A percentile compares a stretch with the other conserved stretches of the same genome.
Evolutionary conservation across 2,888 invertebrate species (phyloP).

Genomic region (Leptura quadrifasciata): DNA sequence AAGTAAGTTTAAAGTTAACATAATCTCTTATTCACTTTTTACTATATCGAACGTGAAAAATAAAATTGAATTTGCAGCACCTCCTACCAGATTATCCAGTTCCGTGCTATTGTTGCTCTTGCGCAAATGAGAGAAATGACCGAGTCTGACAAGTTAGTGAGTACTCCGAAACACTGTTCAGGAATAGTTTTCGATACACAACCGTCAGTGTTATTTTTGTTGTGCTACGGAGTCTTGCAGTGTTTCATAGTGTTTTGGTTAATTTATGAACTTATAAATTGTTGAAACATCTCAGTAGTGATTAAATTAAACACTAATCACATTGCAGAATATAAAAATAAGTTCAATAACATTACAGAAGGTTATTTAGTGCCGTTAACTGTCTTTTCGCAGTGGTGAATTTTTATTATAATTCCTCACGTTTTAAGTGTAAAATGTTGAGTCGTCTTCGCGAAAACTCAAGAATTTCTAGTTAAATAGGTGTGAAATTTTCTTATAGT

Average conservation of each 20-base stretch:
- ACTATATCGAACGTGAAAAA: background rate
- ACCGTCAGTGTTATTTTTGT: slow-evolving; percentile 57
- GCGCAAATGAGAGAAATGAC: slow-evolving; percentile 43
- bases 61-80: background rate
- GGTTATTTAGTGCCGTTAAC: slow-evolving; percentile 52
- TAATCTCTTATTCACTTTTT: background rate
- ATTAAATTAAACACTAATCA: slow-evolving; percentile 31
- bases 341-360: slow-evolving; percentile 57
- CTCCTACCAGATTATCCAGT: background rate
- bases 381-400: slow-evolving; percentile 46
- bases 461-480: slow-evolving; percentile 37
- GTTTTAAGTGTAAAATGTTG: slow-evolving; percentile 45
- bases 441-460: slow-evolving; percentile 39
- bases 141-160: slow-evolving; percentile 55
- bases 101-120: slow-evolving; percentile 22
- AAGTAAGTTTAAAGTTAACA: no score
- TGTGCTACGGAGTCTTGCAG: slow-evolving; percentile 52
- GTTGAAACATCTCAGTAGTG: slow-evolving; percentile 33
- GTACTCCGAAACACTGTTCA: slow-evolving; percentile 43
- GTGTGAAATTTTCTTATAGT: slow-evolving; percentile 38
- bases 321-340: slow-evolving; percentile 41
- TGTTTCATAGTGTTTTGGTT: slow-evolving; percentile 52
- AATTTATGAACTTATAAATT: slow-evolving; percentile 37
- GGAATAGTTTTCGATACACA: slow-evolving; percentile 53
- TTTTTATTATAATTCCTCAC: slow-evolving; percentile 38